These are phyloP conservation scores for Gymnarchus niloticus DNA, from an alignment of 2,113 vertebrate species.

Conservation along the genomic window DNA sequence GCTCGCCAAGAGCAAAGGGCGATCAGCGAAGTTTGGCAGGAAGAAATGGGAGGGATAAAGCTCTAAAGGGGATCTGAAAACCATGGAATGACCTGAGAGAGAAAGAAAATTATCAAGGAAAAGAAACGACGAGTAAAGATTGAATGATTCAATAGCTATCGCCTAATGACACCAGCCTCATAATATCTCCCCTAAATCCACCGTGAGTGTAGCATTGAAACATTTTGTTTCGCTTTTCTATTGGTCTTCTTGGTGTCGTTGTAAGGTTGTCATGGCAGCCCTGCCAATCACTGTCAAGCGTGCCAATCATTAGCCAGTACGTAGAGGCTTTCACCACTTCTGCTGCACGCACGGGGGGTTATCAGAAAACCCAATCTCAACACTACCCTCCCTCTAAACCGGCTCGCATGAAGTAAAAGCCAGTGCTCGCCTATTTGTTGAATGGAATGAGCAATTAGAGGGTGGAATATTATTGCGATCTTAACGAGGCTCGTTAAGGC, in stretches of 20 bases:
- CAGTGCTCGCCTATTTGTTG: constrained; percentile 76
- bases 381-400: constrained; percentile 79
- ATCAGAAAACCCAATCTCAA: constrained; percentile 83
- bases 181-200: constrained; percentile 99
- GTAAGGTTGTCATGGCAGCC: constrained; percentile 96
- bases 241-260: constrained; percentile 98
- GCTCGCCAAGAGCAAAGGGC: constrained; percentile 89
- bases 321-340: constrained; percentile 96
- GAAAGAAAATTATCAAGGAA: constrained; percentile 75
- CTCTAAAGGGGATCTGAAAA: constrained; percentile 99
- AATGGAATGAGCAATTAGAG: constrained; percentile 90
- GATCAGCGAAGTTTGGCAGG: constrained; percentile 97
- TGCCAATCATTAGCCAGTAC: constrained; percentile 99
- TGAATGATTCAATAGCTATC: constrained; percentile 96
- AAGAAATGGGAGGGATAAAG: constrained; percentile 99
- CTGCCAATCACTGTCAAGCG: constrained; percentile 99
- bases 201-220: constrained; percentile 99
- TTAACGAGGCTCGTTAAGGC: constrained; percentile 80
- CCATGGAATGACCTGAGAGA: constrained; percentile 98
- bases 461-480: constrained; percentile 85
- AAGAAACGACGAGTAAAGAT: constrained; percentile 85
- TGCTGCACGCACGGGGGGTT: constrained; percentile 70
- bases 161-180: constrained; percentile 99
- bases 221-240: constrained; percentile 99
- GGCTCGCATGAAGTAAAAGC: constrained; percentile 77